Percentiles rank a stretch among this genome's conserved stretches.
Evolutionary conservation across 2,797 vertebrate genomes (phyloP).

Genomic region (Triplophysa yarkandensis): DNA sequence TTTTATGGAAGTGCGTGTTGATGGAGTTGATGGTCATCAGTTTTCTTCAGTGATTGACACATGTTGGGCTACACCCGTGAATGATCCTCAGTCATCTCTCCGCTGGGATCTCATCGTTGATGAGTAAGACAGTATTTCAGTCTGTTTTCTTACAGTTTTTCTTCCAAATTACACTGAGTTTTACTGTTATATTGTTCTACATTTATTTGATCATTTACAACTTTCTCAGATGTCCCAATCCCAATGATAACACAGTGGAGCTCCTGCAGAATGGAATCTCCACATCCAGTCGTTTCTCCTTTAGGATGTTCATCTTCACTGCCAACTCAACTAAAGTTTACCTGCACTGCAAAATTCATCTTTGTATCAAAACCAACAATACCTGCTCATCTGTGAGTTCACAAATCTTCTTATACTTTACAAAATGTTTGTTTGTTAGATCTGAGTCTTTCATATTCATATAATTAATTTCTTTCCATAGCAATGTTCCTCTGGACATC

Average conservation of each 20-base stretch:
- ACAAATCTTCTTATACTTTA: background rate
- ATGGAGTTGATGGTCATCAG: conserved; percentile 59
- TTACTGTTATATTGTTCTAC: too few species aligned
- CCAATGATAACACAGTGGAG: conserved; percentile 11
- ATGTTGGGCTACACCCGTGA: conserved; percentile 74
- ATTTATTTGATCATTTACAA: background rate
- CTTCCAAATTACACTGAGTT: too few species aligned
- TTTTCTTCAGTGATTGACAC: conserved; percentile 65
- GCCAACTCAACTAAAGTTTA: conserved; percentile 4
- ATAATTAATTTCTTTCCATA: background rate
- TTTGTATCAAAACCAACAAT: conserved; percentile 7
- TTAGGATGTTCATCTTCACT: conserved; percentile 41
- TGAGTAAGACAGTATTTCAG: conserved; percentile 58
- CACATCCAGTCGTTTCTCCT: conserved; percentile 10
- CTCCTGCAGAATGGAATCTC: conserved; percentile 24
- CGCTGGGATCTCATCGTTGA: conserved; percentile 66
- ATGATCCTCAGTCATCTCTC: conserved; percentile 40
- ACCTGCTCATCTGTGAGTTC: conserved; percentile 21
- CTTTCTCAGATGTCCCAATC: conserved; percentile 26
- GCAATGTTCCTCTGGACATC: background rate
- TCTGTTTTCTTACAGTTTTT: background rate
- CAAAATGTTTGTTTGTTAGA: background rate
- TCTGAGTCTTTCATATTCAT: background rate
- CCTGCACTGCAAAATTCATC: conserved; percentile 34
- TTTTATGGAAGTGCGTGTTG: conserved; percentile 64